Evolutionary conservation across 64 coral and sea anemone species (phyloP).

Genomic region (Stylophora pistillata): DNA sequence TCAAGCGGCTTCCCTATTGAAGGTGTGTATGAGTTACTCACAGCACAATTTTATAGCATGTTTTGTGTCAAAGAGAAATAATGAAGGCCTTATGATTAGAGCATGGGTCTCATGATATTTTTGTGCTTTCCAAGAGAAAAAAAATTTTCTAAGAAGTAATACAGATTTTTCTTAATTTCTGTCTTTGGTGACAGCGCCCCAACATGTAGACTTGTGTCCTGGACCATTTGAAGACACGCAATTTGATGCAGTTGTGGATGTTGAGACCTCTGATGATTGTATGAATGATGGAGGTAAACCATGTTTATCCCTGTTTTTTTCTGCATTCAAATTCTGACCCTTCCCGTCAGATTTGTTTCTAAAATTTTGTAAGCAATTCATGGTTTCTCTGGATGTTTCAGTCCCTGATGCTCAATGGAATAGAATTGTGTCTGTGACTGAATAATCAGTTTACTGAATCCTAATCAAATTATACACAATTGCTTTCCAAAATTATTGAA

Average conservation of each 20-base stretch:
- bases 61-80: not conserved
- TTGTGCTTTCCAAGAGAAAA: not conserved
- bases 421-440: too few species aligned
- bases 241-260: slow-evolving; percentile 89
- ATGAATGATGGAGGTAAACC: slow-evolving; percentile 6
- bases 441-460: too few species aligned
- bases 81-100: too few species aligned
- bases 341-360: not conserved
- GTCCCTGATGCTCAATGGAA: too few species aligned
- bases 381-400: too few species aligned
- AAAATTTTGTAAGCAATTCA: not conserved
- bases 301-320: not conserved
- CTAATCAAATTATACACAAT: too few species aligned
- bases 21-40: slow-evolving; percentile 41
- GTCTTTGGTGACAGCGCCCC: slow-evolving; percentile 32
- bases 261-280: slow-evolving; percentile 67
- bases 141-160: not conserved
- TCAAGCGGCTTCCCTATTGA: slow-evolving; percentile 81
- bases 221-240: slow-evolving; percentile 93
- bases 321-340: not conserved
- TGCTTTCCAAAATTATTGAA: too few species aligned
- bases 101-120: not conserved
- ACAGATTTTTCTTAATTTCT: not conserved
- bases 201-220: slow-evolving; percentile 18
- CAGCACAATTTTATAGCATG: not conserved